A percentile compares a stretch with the other conserved stretches of the same genome.
Evolutionary conservation across 2,888 invertebrate species (phyloP).

Genomic region (Craniophora ligustri): DNA sequence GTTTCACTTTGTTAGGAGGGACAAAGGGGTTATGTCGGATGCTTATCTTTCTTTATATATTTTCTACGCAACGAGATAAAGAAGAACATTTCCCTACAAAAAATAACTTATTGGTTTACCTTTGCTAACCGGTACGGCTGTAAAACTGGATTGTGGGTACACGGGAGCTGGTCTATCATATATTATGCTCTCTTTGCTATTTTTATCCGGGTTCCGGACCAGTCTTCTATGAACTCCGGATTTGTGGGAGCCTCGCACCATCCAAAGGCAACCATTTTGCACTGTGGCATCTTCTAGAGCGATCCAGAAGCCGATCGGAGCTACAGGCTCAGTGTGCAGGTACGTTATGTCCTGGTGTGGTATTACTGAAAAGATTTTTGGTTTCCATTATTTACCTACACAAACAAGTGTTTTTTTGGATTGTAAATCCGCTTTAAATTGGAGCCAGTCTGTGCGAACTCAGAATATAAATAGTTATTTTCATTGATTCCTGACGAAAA

Average conservation of each 20-base stretch:
- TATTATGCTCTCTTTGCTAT: constrained; percentile 89
- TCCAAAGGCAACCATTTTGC: constrained; percentile 98
- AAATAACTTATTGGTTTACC: too few relatives aligned
- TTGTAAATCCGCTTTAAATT: too few relatives aligned
- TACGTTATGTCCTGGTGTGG: constrained; percentile 97
- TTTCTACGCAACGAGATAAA: too few relatives aligned
- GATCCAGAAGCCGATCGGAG: constrained; percentile 97
- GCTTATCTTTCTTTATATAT: too few relatives aligned
- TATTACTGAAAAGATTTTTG: constrained; percentile 90
- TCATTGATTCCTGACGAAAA: too few relatives aligned
- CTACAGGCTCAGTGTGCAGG: constrained; percentile 94
- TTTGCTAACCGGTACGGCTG: constrained; percentile 94
- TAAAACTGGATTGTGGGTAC: constrained; percentile 93
- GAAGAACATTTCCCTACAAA: too few relatives aligned
- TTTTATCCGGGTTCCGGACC: constrained; percentile 91
- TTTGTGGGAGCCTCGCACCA: constrained; percentile 97
- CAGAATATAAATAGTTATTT: too few relatives aligned
- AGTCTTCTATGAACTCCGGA: constrained; percentile 93
- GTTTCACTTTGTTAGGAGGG: too few relatives aligned
- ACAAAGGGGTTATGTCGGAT: too few relatives aligned
- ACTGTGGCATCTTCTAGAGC: constrained; percentile 97
- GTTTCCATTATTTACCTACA: too few relatives aligned
- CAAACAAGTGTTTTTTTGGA: too few relatives aligned
- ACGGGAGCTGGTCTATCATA: constrained; percentile 91
- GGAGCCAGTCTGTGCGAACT: too few relatives aligned